Evolutionary conservation across 2,113 vertebrate genomes (phyloP), one percentile per base, ranked within the genome.

Genomic region (Benitochromis conjunctus): DNA sequence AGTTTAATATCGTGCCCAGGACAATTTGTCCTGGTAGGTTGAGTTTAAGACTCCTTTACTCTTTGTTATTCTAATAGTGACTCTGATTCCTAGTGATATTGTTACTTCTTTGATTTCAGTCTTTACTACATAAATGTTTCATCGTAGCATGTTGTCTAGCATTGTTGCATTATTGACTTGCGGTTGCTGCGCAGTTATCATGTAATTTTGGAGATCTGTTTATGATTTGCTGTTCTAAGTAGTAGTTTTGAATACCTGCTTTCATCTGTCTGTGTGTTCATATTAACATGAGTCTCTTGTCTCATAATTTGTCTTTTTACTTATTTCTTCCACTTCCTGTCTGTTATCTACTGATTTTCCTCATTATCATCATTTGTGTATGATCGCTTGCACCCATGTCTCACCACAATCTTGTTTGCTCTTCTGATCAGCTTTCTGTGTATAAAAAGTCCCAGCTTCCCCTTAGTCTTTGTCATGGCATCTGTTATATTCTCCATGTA

Each of bases 161-260:
- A 0, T 43, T 2, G 16, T 69, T 69, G 1, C n/a, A 26, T 10
- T 69, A 41, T 69, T 69, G 64, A 26, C 14, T 69, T 69, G n/a
- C 3, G 1, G n/a, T 21, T 6, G n/a, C n/a, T 9, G 64, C 43
- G n/a, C 8, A 26, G 38, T 24, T 43, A 43, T 62, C 31, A 36
- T 10, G 21, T 43, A 71, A 9, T 43, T 69, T 41, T 43, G 13
- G 3, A 69, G 36, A 6, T 14, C 12, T 69, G n/a, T 43, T 69
- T 43, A 69, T 69, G 64, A 69, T 69, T 69, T 6, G 38, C 64
- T 69, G 38, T 69, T 38, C 38, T 69, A 9, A 9, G 64, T 43
- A 43, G 11, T 43, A 69, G 38, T 69, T 69, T 69, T 69, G 64
- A 69, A 69, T 2, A 43, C n/a, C 38, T 69, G 38, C 3, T 3